phyloP scores from a whole-genome alignment of 92 coral and sea anemone genomes.

The Paragorgia papillata region DNA sequence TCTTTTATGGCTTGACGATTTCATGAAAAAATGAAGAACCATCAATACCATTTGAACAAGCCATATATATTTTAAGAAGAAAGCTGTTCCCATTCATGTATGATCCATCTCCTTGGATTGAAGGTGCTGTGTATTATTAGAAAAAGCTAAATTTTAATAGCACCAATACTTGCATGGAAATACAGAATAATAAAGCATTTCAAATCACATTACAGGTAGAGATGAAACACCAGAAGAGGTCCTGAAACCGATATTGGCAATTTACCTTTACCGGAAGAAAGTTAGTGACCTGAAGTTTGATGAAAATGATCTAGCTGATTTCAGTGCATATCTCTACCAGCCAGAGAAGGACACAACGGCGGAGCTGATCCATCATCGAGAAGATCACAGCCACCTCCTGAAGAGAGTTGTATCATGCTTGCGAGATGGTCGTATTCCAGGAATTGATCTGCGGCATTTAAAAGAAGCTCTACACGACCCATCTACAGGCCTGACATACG shows the following conservation, averaged over 20 bases:
- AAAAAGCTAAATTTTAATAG: not conserved
- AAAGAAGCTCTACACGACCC: too few relatives aligned
- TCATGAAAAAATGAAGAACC: slow-evolving; percentile 11
- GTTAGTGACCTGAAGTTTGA: slow-evolving; percentile 41
- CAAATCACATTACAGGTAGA: slow-evolving; percentile 13
- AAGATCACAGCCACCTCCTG: too few relatives aligned
- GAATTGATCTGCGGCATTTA: too few relatives aligned
- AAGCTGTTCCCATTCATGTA: slow-evolving; percentile 53
- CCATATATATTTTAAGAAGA: slow-evolving; percentile 22
- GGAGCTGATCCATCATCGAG: slow-evolving; percentile 41
- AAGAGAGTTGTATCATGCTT: slow-evolving; percentile 33
- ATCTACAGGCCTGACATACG: slow-evolving; percentile 66
- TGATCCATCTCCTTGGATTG: slow-evolving; percentile 59
- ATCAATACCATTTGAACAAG: not conserved
- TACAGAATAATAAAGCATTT: not conserved
- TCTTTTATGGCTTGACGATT: slow-evolving; percentile 44
- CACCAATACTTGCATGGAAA: too few relatives aligned
- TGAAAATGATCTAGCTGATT: slow-evolving; percentile 59
- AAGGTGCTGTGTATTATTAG: slow-evolving; percentile 24
- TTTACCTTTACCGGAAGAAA: slow-evolving; percentile 56
- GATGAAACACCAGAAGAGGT: slow-evolving; percentile 56
- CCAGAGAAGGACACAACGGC: slow-evolving; percentile 59
- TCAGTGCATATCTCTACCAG: slow-evolving; percentile 57
- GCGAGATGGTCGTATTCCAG: too few relatives aligned
- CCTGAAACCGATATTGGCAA: slow-evolving; percentile 60